Evolutionary conservation across 1,140 invertebrate species (phyloP), one percentile per base, ranked within the genome.

Genomic region (Camponotus pennsylvanicus): DNA sequence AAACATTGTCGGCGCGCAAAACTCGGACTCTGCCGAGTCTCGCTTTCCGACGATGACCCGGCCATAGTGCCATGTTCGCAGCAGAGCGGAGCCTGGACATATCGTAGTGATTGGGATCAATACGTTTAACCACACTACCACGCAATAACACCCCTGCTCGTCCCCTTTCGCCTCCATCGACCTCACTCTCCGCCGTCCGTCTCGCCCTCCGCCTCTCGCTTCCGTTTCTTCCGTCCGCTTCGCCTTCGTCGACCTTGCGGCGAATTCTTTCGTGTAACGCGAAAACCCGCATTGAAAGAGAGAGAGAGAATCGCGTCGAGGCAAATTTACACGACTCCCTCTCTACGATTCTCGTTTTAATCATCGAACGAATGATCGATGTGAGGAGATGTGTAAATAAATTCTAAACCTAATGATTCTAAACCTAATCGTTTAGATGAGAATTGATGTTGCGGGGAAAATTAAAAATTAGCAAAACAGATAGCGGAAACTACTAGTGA

Each of bases 31-130:
- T 8, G 45, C 45, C 8, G 5, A 63, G 37, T 76, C 57, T 78
- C 82, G 61, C 34, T 86, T 86, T 82, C 85, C 59, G 78, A 34
- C 85, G 77, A 82, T 82, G 77, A 86, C 85, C 85, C 85, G 66
- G 85, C 85, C 85, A 57, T 70, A 86, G 85, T 86, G 42, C 42
- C 42, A 45, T 13, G 79, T 59, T 80, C 55, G 73, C 45, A 77
- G 80, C 82, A 15, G n/a, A 80, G 63, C 83, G 57, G 73, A 88
- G 83, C 59, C 86, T 84, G 87, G 66, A 87, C 82, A 88, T 90
- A 91, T 91, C 90, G 86, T 91, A 85, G 90, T 88, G 86, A 90
- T 90, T 90, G 86, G 90, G 90, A 91, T 91, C 90, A 90, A 91
- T 91, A 91, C 90, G 90, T 86, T 91, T 91, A 90, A 88, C 86